phyloP scores from a whole-genome alignment of 2,113 vertebrate species.

The Menidia beryllina region DNA sequence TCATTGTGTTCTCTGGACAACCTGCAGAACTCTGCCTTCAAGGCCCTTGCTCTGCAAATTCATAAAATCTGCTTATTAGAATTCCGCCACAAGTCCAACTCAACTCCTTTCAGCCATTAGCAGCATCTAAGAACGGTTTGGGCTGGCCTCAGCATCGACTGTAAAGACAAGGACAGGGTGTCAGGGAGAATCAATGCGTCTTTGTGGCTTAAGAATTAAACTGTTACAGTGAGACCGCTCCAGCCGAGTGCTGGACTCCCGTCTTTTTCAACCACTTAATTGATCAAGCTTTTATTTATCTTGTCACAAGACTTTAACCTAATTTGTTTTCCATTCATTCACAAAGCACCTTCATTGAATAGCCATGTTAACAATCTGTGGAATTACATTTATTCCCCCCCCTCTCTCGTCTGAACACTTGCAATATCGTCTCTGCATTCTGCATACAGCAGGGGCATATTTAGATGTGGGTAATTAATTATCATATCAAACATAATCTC shows the following conservation, averaged over 20 bases:
- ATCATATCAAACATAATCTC: slow-evolving; percentile 65
- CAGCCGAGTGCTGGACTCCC: slow-evolving; percentile 32
- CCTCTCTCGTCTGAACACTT: slow-evolving; percentile 19
- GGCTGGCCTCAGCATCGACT: slow-evolving; percentile 69
- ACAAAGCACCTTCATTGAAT: slow-evolving; percentile 71
- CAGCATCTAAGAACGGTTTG: slow-evolving; percentile 63
- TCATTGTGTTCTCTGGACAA: slow-evolving; percentile 51
- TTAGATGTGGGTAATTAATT: slow-evolving; percentile 62
- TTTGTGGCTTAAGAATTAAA: slow-evolving; percentile 69
- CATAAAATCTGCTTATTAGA: slow-evolving; percentile 74
- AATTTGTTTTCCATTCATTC: slow-evolving; percentile 74
- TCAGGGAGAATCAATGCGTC: slow-evolving; percentile 73
- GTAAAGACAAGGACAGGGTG: slow-evolving; percentile 72
- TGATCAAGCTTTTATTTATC: slow-evolving; percentile 78
- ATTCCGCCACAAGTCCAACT: slow-evolving; percentile 65
- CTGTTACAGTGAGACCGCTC: slow-evolving; percentile 60
- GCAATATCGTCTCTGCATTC: slow-evolving; percentile 40
- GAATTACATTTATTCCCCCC: slow-evolving; percentile 15
- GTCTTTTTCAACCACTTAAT: slow-evolving; percentile 73
- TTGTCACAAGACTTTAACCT: slow-evolving; percentile 75
- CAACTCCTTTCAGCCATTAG: slow-evolving; percentile 77
- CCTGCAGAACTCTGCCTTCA: slow-evolving; percentile 44
- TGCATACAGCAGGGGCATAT: slow-evolving; percentile 33
- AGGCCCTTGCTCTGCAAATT: slow-evolving; percentile 48
- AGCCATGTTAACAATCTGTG: slow-evolving; percentile 55